These are phyloP conservation scores for Raphicerus campestris DNA, from an alignment of 2,113 vertebrate species.

Conservation along the genomic window DNA sequence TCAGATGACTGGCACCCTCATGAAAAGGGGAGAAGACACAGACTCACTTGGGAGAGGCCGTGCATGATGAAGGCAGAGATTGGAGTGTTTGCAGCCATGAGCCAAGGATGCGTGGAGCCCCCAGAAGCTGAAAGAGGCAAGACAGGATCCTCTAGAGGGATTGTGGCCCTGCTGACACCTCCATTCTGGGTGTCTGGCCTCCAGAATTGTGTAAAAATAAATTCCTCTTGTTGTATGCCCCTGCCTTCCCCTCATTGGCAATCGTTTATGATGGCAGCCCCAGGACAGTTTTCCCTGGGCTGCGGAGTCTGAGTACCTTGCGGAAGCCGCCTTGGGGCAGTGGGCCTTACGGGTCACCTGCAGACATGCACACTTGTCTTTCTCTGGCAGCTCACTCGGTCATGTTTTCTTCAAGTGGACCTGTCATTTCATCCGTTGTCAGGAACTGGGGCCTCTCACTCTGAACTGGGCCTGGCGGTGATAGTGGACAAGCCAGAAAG, in stretches of 20 bases:
- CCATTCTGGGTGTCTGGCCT: neutral
- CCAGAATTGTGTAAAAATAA: neutral
- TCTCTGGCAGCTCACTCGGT: neutral
- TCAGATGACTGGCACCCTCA: neutral
- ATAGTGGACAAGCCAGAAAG: neutral
- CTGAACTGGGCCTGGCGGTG: neutral
- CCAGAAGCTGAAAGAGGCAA: neutral
- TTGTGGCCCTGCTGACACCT: accelerated
- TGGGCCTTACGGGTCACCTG: neutral
- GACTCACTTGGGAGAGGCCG: neutral
- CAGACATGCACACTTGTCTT: neutral
- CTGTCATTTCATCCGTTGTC: neutral
- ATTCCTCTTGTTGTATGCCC: neutral
- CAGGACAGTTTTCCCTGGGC: neutral
- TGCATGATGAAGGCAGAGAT: neutral
- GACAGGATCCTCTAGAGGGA: neutral
- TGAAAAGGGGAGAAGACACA: neutral
- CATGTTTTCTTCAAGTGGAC: neutral
- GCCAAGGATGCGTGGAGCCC: neutral
- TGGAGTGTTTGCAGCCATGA: neutral
- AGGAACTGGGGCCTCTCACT: neutral
- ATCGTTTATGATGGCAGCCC: neutral
- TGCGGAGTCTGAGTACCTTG: too few relatives aligned
- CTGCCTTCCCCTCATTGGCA: neutral
- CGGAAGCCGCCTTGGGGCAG: neutral